Evolutionary conservation across 2,888 invertebrate genomes (phyloP).

Genomic region (Electrophaes corylata): DNA sequence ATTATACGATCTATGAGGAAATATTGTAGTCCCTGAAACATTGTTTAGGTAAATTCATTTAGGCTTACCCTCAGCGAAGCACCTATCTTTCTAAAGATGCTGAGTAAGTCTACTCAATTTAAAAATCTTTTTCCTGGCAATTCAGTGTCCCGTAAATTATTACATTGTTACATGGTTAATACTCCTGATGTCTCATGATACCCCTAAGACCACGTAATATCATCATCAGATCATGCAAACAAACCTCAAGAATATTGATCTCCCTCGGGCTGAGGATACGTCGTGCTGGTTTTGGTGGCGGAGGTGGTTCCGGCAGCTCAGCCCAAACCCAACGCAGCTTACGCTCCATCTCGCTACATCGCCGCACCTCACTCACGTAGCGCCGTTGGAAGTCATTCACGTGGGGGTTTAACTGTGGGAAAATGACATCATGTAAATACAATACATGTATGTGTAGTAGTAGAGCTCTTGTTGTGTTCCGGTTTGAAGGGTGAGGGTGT

Average conservation of each 20-base stretch:
- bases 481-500: no score
- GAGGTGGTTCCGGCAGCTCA: constrained; percentile 74
- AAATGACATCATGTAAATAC: background rate
- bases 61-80: no score
- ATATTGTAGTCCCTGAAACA: background rate
- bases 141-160: no score
- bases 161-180: no score
- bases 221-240: no score
- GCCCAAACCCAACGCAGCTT: constrained; percentile 76
- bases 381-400: constrained; percentile 79
- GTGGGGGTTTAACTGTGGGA: constrained; percentile 71
- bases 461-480: no score
- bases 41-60: background rate
- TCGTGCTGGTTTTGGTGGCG: constrained; percentile 67
- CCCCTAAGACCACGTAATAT: no score
- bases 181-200: no score
- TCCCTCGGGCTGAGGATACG: constrained; percentile 68
- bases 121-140: no score
- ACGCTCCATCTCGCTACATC: constrained; percentile 80
- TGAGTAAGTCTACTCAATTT: no score
- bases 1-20: background rate
- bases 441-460: no score
- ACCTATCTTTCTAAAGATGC: no score
- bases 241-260: constrained; percentile 76
- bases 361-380: constrained; percentile 75